Evolutionary conservation across 2,113 vertebrate genomes (phyloP), one percentile per base, ranked within the genome.

Genomic region (Peromyscus maniculatus): DNA sequence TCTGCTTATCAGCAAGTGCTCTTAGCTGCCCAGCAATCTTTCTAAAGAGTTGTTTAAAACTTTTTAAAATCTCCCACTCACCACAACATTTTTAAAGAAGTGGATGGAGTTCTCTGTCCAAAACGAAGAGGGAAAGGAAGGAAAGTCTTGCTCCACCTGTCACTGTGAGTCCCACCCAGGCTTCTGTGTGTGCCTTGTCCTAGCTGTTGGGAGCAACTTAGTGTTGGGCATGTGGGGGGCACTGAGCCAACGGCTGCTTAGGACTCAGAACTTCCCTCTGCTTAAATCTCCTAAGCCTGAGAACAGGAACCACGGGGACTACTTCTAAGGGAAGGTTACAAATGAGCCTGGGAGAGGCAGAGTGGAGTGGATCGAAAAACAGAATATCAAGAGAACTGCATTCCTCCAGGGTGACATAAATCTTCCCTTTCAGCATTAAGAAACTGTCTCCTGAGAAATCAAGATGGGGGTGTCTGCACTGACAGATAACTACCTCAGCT

Each of bases 371-470:
- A n/a, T 28, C 2, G 12, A 15, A 55, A 91, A 96, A 80, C 16
- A 78, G 84, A 78, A 36, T 24, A 78, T 3, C 2, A 6, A 22
- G 90, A 93, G 24, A 93, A 36, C 13, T 22, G 19, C 75, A n/a
- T 22, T 75, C 36, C 67, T 71, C 90, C 49, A 39, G 93, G 77
- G 16, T 66, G 43, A 43, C 67, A 31, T 80, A 74, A 12, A 46
- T 71, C 92, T 89, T 84, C 10, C 79, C 46, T 96, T 95, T 55
- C 0, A 84, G 83, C 28, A 77, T 82, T 94, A 87, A 91, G 49
- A 88, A 93, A 21, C 28, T 87, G 43, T 72, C 67, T 91, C 90
- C 80, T 92, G 49, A 89, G 91, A 66, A 92, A 59, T 77, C 59
- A 80, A 59, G 55, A 62, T 24, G 46, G 64, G 19, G 3, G 12